These are phyloP conservation scores for Neoitamus cyanurus DNA, from an alignment of 2,888 invertebrate species.

Conservation along the genomic window DNA sequence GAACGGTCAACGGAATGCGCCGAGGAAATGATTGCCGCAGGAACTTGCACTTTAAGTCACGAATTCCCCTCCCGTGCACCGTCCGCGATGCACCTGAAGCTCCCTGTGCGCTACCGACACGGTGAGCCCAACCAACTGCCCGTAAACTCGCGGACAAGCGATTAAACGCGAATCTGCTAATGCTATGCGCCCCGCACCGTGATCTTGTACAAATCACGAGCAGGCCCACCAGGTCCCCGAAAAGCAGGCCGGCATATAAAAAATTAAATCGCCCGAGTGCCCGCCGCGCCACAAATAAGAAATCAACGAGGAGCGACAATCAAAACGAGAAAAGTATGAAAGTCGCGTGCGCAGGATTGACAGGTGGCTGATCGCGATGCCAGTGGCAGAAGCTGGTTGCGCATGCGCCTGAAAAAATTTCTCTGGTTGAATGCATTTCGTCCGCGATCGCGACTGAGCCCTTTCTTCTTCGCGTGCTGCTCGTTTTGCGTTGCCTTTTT, in stretches of 20 bases:
- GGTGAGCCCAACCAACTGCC: background rate
- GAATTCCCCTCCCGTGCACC: background rate
- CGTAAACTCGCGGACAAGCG: background rate
- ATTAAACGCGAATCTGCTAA: background rate
- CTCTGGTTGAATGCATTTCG: constrained; percentile 38
- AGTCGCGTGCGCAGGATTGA: constrained; percentile 53
- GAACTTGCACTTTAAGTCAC: constrained; percentile 11
- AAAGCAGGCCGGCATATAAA: background rate
- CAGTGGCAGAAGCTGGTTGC: constrained; percentile 10
- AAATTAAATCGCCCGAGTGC: background rate
- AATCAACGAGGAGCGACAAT: constrained; percentile 40
- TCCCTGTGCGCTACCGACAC: constrained; percentile 3
- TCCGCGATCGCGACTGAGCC: background rate
- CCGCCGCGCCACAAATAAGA: constrained; percentile 12
- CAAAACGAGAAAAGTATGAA: constrained; percentile 47
- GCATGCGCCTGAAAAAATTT: constrained; percentile 31
- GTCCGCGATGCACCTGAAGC: background rate
- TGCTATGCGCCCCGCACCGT: background rate
- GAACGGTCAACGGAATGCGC: constrained; percentile 51
- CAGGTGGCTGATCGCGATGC: constrained; percentile 50
- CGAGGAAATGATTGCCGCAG: background rate
- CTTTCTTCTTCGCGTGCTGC: background rate
- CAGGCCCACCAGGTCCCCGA: background rate
- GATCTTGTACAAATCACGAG: background rate
- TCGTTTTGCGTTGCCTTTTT: background rate